These are phyloP conservation scores for Okamejei kenojei DNA, from an alignment of 2,797 vertebrate species.

Conservation along the genomic window DNA sequence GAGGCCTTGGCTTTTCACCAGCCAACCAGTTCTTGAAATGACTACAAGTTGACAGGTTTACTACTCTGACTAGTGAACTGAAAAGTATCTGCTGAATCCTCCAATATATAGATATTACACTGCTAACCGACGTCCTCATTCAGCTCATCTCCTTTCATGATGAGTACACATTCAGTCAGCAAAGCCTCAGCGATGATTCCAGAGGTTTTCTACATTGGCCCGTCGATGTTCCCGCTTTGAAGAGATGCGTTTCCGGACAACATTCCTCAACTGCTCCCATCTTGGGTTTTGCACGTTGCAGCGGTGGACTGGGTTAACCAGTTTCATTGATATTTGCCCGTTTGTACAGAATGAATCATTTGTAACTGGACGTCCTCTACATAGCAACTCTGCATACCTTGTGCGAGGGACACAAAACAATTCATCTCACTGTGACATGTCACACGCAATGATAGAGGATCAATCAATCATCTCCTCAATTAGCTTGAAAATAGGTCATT, in stretches of 20 bases:
- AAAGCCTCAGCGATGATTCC: background rate
- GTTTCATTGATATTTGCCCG: background rate
- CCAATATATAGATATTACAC: background rate
- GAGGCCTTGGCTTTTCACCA: slow-evolving; percentile 13
- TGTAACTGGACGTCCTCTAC: too few species aligned
- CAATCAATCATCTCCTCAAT: too few species aligned
- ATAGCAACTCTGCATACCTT: too few species aligned
- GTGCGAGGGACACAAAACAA: too few species aligned
- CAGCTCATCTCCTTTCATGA: background rate
- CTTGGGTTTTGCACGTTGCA: background rate
- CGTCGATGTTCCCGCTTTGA: background rate
- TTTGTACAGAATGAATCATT: too few species aligned
- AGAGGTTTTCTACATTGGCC: background rate
- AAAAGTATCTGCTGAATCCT: background rate
- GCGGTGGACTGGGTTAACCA: background rate
- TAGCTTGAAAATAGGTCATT: background rate
- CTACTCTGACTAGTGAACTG: background rate
- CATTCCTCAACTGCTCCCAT: background rate
- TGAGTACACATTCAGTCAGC: background rate
- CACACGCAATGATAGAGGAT: too few species aligned
- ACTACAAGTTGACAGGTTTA: slow-evolving; percentile 21
- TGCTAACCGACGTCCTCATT: background rate
- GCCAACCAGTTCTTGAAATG: background rate
- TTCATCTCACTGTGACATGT: too few species aligned
- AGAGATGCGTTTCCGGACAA: background rate